Percentiles rank a stretch among this genome's conserved stretches.
phyloP scores from a whole-genome alignment of 2,113 vertebrate species.

The Rana temporaria region DNA sequence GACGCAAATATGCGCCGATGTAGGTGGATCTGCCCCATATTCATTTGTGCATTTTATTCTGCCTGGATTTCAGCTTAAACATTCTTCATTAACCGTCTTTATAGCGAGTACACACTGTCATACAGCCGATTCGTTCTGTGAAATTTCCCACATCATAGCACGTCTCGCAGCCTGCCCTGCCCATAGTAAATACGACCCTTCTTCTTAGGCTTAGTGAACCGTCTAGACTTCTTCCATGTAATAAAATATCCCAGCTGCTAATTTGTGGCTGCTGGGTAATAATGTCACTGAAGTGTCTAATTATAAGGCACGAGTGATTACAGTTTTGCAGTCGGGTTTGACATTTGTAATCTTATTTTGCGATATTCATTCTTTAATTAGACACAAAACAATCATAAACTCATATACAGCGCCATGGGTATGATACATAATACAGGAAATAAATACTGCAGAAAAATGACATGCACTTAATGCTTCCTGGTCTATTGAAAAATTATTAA shows the following conservation, averaged over 20 bases:
- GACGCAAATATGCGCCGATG: too few relatives aligned
- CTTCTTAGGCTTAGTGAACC: background rate
- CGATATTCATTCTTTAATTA: background rate
- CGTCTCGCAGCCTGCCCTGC: background rate
- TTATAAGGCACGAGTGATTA: background rate
- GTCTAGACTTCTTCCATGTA: background rate
- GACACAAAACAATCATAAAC: background rate
- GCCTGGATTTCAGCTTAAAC: background rate
- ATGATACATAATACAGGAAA: too few relatives aligned
- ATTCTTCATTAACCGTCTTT: background rate
- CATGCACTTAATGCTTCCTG: too few relatives aligned
- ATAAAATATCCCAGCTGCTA: background rate
- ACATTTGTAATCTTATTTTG: too few relatives aligned
- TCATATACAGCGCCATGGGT: background rate
- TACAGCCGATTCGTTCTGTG: background rate
- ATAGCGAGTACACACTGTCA: background rate
- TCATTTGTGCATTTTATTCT: too few relatives aligned
- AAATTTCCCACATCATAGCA: too few relatives aligned
- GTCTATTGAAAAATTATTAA: too few relatives aligned
- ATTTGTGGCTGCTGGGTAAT: slow-evolving; percentile 3
- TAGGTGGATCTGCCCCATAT: too few relatives aligned
- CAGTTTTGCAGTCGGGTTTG: background rate
- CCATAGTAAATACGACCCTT: background rate
- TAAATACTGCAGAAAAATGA: too few relatives aligned
- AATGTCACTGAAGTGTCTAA: slow-evolving; percentile 1